Evolutionary conservation across 2,888 invertebrate genomes (phyloP).

Genomic region (Acanthococcus lagerstroemiae): DNA sequence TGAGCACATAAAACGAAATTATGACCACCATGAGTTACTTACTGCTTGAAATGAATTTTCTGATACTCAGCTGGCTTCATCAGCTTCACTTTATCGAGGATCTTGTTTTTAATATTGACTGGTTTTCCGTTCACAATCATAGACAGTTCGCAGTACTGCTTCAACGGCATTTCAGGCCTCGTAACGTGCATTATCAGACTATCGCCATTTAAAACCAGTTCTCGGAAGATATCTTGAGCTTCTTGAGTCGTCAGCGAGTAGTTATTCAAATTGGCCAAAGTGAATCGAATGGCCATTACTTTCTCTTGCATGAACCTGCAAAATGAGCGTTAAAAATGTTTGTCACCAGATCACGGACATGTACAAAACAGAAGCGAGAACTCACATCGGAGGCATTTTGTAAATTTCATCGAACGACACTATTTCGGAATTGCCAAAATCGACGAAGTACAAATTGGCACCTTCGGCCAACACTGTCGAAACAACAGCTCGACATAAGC

Average conservation of each 20-base stretch:
- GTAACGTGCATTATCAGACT: conserved; percentile 54
- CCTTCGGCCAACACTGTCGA: conserved; percentile 62
- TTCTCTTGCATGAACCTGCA: conserved; percentile 49
- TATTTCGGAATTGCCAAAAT: conserved; percentile 61
- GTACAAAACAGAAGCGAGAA: not conserved
- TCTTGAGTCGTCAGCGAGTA: conserved; percentile 47
- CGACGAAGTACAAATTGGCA: conserved; percentile 53
- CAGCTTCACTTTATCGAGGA: conserved; percentile 38
- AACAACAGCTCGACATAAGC: conserved; percentile 65
- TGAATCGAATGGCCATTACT: conserved; percentile 66
- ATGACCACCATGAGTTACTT: no score
- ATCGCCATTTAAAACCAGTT: conserved; percentile 53
- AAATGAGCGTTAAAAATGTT: not conserved
- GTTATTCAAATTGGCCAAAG: conserved; percentile 56
- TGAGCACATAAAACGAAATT: no score
- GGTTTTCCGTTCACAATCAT: conserved; percentile 42
- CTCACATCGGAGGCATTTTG: conserved; percentile 50
- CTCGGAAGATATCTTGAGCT: conserved; percentile 60
- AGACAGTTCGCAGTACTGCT: conserved; percentile 64
- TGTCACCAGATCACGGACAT: no score
- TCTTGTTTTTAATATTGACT: conserved; percentile 49
- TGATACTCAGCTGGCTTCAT: conserved; percentile 14
- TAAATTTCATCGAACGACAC: conserved; percentile 59
- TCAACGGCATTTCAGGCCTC: conserved; percentile 41
- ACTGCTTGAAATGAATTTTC: not conserved